phyloP scores from a whole-genome alignment of 2,797 vertebrate genomes.

The Muscicapa comitata region DNA sequence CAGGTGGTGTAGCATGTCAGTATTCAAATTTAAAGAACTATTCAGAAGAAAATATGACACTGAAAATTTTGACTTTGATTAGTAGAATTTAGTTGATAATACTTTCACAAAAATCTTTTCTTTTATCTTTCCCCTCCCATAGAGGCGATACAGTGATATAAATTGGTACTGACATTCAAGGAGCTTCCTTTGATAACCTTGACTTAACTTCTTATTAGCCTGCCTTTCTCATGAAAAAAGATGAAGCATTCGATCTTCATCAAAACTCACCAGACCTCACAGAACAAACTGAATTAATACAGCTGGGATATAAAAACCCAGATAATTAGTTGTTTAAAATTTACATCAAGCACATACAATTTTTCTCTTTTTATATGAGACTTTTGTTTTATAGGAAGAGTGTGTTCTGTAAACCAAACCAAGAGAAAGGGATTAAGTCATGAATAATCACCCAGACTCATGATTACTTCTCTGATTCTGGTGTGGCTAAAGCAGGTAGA shows the following conservation, averaged over 20 bases:
- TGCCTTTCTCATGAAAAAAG: not conserved
- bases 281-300: not conserved
- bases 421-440: not conserved
- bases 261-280: not conserved
- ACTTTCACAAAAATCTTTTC: rapidly evolving
- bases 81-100: not conserved
- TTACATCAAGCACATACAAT: not conserved
- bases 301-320: not conserved
- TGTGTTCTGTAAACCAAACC: not conserved
- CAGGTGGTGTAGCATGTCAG: not conserved
- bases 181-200: not conserved
- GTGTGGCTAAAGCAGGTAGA: not conserved
- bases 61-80: not conserved
- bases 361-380: not conserved
- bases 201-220: not conserved
- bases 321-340: not conserved
- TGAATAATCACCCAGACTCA: not conserved
- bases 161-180: not conserved
- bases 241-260: not conserved
- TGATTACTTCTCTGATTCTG: not conserved
- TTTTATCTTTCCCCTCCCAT: not conserved
- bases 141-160: not conserved
- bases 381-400: not conserved
- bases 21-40: not conserved
- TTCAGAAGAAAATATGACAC: not conserved